Percentiles rank a stretch among this genome's conserved stretches.
phyloP scores from a whole-genome alignment of 2,797 vertebrate species.

The Echeneis naucrates region DNA sequence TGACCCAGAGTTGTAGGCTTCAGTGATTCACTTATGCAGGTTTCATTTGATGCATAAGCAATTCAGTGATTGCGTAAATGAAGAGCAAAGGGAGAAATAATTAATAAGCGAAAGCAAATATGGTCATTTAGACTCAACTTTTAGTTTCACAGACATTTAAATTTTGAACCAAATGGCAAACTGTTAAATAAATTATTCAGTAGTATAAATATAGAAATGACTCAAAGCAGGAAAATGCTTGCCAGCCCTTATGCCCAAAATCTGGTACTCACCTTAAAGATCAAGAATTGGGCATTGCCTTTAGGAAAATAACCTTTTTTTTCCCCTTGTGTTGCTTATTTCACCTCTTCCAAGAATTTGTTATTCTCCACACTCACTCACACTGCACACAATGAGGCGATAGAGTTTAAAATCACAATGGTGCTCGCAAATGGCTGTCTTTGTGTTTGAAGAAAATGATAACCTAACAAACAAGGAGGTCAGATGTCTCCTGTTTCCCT shows the following conservation, averaged over 20 bases:
- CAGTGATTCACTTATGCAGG: neutral
- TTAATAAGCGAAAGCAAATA: neutral
- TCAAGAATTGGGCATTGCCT: too few relatives aligned
- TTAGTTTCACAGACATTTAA: too few relatives aligned
- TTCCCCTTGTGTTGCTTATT: neutral
- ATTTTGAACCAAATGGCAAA: too few relatives aligned
- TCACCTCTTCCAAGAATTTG: neutral
- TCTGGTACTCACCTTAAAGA: neutral
- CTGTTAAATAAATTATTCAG: too few relatives aligned
- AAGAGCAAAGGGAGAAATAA: neutral
- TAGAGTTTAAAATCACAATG: neutral
- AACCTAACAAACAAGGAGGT: constrained; percentile 38
- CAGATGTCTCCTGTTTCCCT: constrained; percentile 38
- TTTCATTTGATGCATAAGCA: too few relatives aligned
- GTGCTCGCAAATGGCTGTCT: neutral
- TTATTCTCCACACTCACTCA: neutral
- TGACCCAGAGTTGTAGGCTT: neutral
- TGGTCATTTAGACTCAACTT: neutral
- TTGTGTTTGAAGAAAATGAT: constrained; percentile 43
- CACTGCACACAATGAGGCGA: neutral
- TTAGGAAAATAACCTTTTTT: neutral
- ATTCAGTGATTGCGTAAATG: neutral
- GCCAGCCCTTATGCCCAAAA: neutral
- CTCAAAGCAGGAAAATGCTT: neutral
- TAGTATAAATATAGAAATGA: too few relatives aligned